Base-by-base conservation (phyloP, 2,888 invertebrate species). In the Torymus tubicola region DNA sequence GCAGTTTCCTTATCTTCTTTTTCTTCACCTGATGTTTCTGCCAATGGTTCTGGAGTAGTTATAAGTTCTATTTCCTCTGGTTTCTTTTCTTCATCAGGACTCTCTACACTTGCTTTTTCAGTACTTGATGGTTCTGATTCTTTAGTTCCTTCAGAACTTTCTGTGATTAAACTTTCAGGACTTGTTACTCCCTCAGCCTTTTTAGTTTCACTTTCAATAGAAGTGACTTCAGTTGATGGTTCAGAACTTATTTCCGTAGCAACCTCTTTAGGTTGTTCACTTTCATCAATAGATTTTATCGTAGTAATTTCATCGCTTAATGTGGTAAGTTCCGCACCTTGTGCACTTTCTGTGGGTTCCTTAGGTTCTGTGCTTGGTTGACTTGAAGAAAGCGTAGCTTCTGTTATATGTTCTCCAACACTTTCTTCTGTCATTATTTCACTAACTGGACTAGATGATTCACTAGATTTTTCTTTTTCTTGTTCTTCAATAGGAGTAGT, bases 381-480 rank as follows among this genome's bases (percentile, higher is more conserved):
- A 42, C 42, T 42, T 16, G 68, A 31, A 14, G 50, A 55, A 50
- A 55, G 14, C n/a, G 18, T 21, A 52, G 67, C 13, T 61, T 78
- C 71, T 14, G 60, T 53, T 14, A n/a, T 18, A 14, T 70, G 74
- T n/a, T 69, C 70, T 13, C 21, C 65, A 65, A 53, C 61, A 31
- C n/a, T 65, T 69, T 73, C 21, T 31, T 80, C 77, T 14, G 72
- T 72, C 4, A 67, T 67, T 63, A 71, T 70, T 69, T 75, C 71
- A 63, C 67, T 77, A 70, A 69, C 69, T 77, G 73, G 80, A 82
- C 80, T 82, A 80, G 82, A 82, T 55, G 31, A 61, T 74, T 80
- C 82, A 82, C 79, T 82, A 79, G 82, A 73, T 74, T 77, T 80
- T 65, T 82, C 80, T 61, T 13, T 63, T 65, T 16, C 80, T 61